Evolutionary conservation across 2,113 vertebrate genomes (phyloP).

Genomic region (Ahaetulla prasina): DNA sequence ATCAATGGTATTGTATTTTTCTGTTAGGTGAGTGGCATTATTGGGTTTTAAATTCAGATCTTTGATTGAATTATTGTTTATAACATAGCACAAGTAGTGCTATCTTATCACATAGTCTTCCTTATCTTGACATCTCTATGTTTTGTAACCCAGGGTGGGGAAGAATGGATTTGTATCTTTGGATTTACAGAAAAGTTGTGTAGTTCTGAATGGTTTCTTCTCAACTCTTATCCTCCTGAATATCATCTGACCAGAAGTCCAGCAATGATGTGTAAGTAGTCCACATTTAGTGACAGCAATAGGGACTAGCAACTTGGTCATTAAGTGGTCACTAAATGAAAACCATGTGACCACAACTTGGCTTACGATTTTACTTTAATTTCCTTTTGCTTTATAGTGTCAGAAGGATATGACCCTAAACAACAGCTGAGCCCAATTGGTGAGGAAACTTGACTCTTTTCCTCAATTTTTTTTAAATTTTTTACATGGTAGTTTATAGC

Average conservation of each 20-base stretch:
- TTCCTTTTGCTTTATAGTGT: background rate
- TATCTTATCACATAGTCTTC: background rate
- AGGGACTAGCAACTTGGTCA: background rate
- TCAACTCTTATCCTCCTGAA: background rate
- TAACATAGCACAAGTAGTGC: background rate
- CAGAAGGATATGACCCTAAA: background rate
- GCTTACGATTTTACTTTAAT: background rate
- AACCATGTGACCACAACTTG: background rate
- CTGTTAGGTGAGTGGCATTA: background rate
- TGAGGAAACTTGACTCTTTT: background rate
- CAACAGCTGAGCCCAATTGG: background rate
- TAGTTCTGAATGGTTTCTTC: background rate
- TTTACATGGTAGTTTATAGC: too few species aligned
- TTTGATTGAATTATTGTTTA: background rate
- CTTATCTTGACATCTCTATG: too few species aligned
- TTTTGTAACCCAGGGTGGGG: background rate
- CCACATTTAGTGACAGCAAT: background rate
- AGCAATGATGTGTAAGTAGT: background rate
- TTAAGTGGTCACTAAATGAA: background rate
- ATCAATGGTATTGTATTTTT: background rate
- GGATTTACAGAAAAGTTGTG: background rate
- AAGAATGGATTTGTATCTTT: background rate
- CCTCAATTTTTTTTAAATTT: too few species aligned
- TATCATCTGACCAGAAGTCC: background rate
- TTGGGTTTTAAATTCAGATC: background rate